phyloP scores from a whole-genome alignment of 2,888 invertebrate genomes.

The Sesia bembeciformis region DNA sequence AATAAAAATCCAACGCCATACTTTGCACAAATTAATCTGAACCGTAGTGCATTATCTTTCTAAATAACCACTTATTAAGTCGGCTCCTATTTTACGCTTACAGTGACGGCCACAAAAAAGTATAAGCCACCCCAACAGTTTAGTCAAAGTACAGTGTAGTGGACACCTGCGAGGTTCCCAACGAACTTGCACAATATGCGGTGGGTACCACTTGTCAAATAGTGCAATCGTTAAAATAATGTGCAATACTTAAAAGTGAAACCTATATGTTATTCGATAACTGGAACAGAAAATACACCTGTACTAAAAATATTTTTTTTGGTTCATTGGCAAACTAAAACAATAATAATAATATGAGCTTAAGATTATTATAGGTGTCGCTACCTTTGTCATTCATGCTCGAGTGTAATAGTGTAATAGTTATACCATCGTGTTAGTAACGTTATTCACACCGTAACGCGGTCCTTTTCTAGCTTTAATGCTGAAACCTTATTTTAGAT shows the following conservation, averaged over 20 bases:
- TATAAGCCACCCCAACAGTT: conserved; percentile 43
- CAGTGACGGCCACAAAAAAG: conserved; percentile 49
- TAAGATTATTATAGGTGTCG: no score
- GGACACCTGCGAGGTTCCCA: conserved; percentile 65
- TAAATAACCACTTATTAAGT: conserved; percentile 64
- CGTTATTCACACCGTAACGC: no score
- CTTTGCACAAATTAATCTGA: conserved; percentile 33
- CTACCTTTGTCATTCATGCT: no score
- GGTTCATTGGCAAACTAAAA: no score
- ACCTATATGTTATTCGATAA: no score
- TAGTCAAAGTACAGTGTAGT: conserved; percentile 18
- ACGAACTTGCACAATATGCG: conserved; percentile 49
- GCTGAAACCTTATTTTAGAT: no score
- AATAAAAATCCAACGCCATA: conserved; percentile 12
- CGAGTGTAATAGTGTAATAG: no score
- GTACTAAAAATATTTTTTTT: no score
- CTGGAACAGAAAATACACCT: no score
- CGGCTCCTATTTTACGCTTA: conserved; percentile 57
- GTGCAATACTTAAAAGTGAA: conserved; percentile 8
- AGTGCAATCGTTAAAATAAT: conserved; percentile 10
- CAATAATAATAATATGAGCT: no score
- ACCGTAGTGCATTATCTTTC: conserved; percentile 33
- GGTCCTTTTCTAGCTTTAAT: no score
- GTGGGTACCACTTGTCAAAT: conserved; percentile 32
- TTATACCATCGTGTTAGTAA: no score